These are phyloP conservation scores for Lasioglossum villosulum DNA, from an alignment of 2,888 invertebrate species.

Conservation along the genomic window DNA sequence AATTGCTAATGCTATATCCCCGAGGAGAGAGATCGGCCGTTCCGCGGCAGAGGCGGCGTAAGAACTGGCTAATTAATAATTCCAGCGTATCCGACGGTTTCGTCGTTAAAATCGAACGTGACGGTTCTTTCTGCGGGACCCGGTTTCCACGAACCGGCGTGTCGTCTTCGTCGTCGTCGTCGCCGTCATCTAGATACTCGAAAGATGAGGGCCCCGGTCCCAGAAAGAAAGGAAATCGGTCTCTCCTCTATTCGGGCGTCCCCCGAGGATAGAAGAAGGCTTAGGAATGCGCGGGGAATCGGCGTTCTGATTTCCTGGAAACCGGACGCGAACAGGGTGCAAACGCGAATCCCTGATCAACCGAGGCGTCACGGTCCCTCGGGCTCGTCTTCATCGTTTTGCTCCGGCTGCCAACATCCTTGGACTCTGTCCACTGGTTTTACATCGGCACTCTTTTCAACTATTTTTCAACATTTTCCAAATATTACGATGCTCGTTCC, in stretches of 20 bases:
- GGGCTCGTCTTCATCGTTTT: background rate
- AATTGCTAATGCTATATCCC: conserved; percentile 82
- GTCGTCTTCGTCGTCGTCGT: conserved; percentile 15
- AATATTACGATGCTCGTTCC: too few relatives aligned
- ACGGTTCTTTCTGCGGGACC: conserved; percentile 52
- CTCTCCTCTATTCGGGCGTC: conserved; percentile 50
- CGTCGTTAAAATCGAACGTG: conserved; percentile 76
- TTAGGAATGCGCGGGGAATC: conserved; percentile 52
- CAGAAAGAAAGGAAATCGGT: conserved; percentile 45
- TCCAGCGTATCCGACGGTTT: conserved; percentile 75
- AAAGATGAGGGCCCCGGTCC: background rate
- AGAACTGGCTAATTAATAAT: conserved; percentile 80
- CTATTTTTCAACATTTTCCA: too few relatives aligned
- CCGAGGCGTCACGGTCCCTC: background rate
- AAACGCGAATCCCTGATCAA: conserved; percentile 10
- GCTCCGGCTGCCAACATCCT: background rate
- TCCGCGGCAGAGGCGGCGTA: conserved; percentile 58
- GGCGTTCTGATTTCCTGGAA: conserved; percentile 59
- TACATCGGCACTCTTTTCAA: too few relatives aligned
- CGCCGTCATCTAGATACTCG: conserved; percentile 45
- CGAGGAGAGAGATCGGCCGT: conserved; percentile 41
- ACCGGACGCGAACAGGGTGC: conserved; percentile 51
- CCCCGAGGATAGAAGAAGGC: conserved; percentile 63
- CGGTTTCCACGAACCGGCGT: conserved; percentile 59
- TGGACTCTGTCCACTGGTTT: background rate